Conservation (phyloP, 2,888 invertebrate species). For the Gymnoscelis rufifasciata region DNA sequence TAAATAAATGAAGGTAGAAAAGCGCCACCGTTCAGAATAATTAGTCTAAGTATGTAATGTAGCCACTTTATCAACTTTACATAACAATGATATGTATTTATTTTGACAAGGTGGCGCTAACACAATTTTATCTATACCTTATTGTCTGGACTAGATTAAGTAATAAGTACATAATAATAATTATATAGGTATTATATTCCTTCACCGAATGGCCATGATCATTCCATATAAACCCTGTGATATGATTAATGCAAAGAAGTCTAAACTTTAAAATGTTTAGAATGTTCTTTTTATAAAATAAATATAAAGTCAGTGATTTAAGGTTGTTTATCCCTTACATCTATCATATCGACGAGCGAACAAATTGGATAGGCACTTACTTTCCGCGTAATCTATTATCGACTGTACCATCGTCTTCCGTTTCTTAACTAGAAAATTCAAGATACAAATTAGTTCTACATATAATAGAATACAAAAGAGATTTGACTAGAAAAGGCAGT, state of each 20-base stretch:
- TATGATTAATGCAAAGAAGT: constrained; percentile 7
- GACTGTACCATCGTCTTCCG: constrained; percentile 44
- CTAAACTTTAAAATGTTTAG: neutral
- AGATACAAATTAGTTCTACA: constrained; percentile 17
- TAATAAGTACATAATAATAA: neutral
- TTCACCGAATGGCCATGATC: neutral
- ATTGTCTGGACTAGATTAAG: neutral
- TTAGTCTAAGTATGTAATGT: too few relatives aligned
- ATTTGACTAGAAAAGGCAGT: neutral
- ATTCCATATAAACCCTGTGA: neutral
- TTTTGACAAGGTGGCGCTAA: too few relatives aligned
- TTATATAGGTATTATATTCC: neutral
- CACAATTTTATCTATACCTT: too few relatives aligned
- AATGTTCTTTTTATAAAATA: too few relatives aligned
- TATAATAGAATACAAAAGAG: neutral
- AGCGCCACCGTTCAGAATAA: too few relatives aligned
- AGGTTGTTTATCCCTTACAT: constrained; percentile 12
- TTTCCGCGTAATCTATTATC: constrained; percentile 48
- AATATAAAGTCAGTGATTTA: neutral
- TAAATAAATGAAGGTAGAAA: too few relatives aligned
- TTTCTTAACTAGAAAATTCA: constrained; percentile 40
- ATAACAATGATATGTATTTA: too few relatives aligned
- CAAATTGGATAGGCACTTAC: constrained; percentile 49
- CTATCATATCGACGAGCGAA: neutral
- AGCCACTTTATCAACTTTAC: too few relatives aligned